Percentiles rank a stretch among this genome's conserved stretches.
Conservation (phyloP, 2,797 vertebrate genomes). For the Micrastur ruficollis region DNA sequence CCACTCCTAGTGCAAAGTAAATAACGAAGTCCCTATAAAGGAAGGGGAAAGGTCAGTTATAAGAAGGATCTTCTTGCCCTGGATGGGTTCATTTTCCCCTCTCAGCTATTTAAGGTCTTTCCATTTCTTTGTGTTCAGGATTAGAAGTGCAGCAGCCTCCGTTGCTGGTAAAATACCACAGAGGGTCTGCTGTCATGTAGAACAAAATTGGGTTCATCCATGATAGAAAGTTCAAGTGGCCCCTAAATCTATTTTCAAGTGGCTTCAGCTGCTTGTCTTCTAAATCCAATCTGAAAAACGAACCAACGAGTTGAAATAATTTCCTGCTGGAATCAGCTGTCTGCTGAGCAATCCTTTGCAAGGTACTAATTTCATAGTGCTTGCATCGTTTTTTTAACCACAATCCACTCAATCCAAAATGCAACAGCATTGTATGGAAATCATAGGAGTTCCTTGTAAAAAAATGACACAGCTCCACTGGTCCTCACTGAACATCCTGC, state of each 20-base stretch:
- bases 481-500: not conserved
- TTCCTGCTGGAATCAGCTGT: not conserved
- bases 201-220: conserved; percentile 18
- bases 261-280: conserved; percentile 48
- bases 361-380: not conserved
- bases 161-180: not conserved
- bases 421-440: not conserved
- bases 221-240: conserved; percentile 29
- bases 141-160: not conserved
- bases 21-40: not conserved
- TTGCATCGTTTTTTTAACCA: not conserved
- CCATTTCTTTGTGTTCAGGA: not conserved
- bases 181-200: not conserved
- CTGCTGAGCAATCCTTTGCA: not conserved
- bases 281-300: conserved; percentile 44
- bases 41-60: not conserved
- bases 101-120: not conserved
- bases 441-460: not conserved
- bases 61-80: not conserved
- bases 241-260: conserved; percentile 48
- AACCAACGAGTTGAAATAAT: not conserved
- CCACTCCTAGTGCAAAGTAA: not conserved
- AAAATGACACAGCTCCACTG: not conserved
- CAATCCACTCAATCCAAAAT: not conserved
- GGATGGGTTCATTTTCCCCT: not conserved